Evolutionary conservation across 2,888 invertebrate genomes (phyloP).

Genomic region (Brachyopa scutellaris): DNA sequence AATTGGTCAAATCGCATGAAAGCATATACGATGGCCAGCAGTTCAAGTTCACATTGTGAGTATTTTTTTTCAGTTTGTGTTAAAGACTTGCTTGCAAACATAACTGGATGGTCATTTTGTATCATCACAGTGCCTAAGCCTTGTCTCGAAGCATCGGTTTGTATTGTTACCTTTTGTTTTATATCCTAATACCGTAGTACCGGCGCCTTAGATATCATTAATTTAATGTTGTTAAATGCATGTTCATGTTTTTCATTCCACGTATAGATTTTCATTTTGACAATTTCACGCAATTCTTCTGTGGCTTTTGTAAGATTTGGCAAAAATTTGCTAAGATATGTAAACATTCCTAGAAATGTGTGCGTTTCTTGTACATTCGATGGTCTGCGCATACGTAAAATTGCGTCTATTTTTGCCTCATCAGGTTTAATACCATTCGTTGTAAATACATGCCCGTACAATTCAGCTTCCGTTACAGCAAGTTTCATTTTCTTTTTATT

Average conservation of each 20-base stretch:
- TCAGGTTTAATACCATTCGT: too few relatives aligned
- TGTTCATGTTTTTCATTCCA: slow-evolving; percentile 9
- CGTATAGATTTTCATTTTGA: neutral
- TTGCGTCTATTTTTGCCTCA: too few relatives aligned
- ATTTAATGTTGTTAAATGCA: slow-evolving; percentile 10
- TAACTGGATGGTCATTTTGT: slow-evolving; percentile 2
- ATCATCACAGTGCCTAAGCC: slow-evolving; percentile 14
- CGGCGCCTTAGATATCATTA: neutral
- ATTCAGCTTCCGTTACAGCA: too few relatives aligned
- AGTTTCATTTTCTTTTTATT: neutral
- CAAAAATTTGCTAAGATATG: slow-evolving; percentile 15
- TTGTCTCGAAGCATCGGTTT: slow-evolving; percentile 24
- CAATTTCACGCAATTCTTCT: slow-evolving; percentile 1
- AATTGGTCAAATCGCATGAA: slow-evolving; percentile 26
- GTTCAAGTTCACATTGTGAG: slow-evolving; percentile 1
- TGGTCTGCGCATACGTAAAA: too few relatives aligned
- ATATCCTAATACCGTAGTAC: slow-evolving; percentile 15
- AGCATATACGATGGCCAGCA: slow-evolving; percentile 17
- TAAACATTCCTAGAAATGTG: slow-evolving; percentile 13
- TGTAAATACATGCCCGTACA: too few relatives aligned
- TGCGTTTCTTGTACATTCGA: too few relatives aligned
- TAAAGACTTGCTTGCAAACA: too few relatives aligned
- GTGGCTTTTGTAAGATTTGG: slow-evolving; percentile 5
- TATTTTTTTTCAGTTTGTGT: slow-evolving; percentile 3
- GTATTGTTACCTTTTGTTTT: slow-evolving; percentile 9